These are phyloP conservation scores for Acrobasis repandana DNA, from an alignment of 2,888 invertebrate species.

Conservation along the genomic window DNA sequence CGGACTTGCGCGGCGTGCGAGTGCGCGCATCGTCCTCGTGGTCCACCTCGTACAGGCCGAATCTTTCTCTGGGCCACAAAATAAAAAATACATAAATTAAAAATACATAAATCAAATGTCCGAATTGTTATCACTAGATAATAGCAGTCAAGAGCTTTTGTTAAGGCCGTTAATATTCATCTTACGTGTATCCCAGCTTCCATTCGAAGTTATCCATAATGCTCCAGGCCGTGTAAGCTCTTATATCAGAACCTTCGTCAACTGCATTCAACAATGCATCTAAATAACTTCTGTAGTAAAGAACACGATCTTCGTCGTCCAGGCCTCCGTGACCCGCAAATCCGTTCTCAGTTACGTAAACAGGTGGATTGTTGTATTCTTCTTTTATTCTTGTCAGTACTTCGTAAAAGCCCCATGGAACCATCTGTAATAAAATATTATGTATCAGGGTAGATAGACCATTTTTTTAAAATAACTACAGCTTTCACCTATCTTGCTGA, in stretches of 20 bases:
- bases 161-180: conserved; percentile 15
- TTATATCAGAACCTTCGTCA: conserved; percentile 55
- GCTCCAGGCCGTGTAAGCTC: conserved; percentile 80
- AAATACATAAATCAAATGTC: not conserved
- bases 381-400: conserved; percentile 68
- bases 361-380: conserved; percentile 68
- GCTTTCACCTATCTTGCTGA: not conserved
- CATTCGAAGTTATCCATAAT: conserved; percentile 84
- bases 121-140: no score
- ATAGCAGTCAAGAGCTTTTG: no score
- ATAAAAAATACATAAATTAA: not conserved
- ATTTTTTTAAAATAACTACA: not conserved
- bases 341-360: conserved; percentile 81
- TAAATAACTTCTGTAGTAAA: conserved; percentile 52
- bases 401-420: conserved; percentile 45
- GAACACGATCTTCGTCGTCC: conserved; percentile 42
- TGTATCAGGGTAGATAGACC: not conserved
- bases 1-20: conserved; percentile 85
- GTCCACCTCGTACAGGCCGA: conserved; percentile 85
- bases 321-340: conserved; percentile 26
- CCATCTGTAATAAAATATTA: conserved; percentile 30
- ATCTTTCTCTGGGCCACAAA: conserved; percentile 27
- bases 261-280: conserved; percentile 55
- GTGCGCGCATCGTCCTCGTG: conserved; percentile 80
- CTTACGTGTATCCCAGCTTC: conserved; percentile 74